Base-by-base conservation (phyloP, 2,888 invertebrate genomes). In the Brachyopa scutellaris region DNA sequence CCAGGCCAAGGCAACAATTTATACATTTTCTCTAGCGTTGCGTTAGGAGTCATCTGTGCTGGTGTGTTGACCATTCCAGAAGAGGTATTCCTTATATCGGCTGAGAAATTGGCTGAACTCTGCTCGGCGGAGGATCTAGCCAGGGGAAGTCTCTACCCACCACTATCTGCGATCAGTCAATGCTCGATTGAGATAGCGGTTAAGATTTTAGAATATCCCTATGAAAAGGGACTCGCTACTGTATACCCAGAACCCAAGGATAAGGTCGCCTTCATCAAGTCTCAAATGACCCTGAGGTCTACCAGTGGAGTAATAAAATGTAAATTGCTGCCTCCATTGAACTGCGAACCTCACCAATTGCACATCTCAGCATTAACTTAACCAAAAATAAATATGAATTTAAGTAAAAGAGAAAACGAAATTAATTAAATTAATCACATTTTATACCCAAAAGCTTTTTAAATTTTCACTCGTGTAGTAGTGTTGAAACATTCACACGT, bases 1-100 rank as follows among this genome's bases (percentile, higher is more conserved):
- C 98, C 99, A 0, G 99, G 99, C 0, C 99, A 99, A 91, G 99
- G 99, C 76, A 99, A 99, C 92, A 99, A 99, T 91, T 95, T 98
- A 0, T 99, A 99, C 91, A 97, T 99, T 90, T 98, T 98, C 93
- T 99, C 99, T 13, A 99, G 99, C 2, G 93, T 98, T 85, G 98
- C 98, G 19, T 93, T 99, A 47, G 99, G 96, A 83, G 94, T 96
- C 69, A 94, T 99, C 85, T 94, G 95, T 87, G 95, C 97, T 85
- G 97, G 97, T 62, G 94, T 98, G 90, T 92, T 95, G 86, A 96
- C 95, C 87, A 97, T 99, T 88, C 94, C 95, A 9, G 98, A 99
- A 88, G 96, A 97, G 86, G 93, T 97, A 79, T 97, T 99, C 93
- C 93, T 99, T 70, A 93, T 96, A 11, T 95, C 99, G 29, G 98